Evolutionary conservation across 2,888 invertebrate species (phyloP), one percentile per base, ranked within the genome.

Genomic region (Stenodema calcarata): DNA sequence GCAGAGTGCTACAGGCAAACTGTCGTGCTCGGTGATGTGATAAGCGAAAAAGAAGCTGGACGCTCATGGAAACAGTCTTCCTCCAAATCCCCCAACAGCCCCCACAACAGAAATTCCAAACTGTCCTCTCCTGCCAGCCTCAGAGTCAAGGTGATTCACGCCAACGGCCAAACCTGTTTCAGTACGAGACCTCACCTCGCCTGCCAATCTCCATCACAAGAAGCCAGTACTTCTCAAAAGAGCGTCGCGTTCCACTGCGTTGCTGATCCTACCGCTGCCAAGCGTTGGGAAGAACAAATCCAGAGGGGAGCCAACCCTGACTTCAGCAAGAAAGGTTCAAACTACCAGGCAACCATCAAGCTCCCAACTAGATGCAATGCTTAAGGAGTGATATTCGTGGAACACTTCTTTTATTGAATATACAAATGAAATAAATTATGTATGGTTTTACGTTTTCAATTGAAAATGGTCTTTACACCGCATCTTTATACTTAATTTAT

Each of bases 121-220:
- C 88, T 87, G 23, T 82, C 18, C 0, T 28, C 35, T 73, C 69
- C 42, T 16, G n/a, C 23, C 81, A 76, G 30, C 44, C 84, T 84
- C 18, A 89, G 89, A 16, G 90, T 90, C 3, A 88, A 89, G 42
- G 87, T 90, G 89, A 91, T 92, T 73, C 92, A 93, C 89, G 89
- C 92, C 88, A 91, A 92, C 73, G 92, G 92, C 0, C 91, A 93
- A 89, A 92, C 93, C 87, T 95, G 95, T 91, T 94, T 95, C 90
- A 93, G 94, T 4, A 91, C 92, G 12, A 91, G 91, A 16, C 92
- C 93, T 0, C 89, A 94, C 35, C 92, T 93, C 0, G 90, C 92
- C 0, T 95, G 95, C 91, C 91, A 92, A 87, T 90, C 91, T 0
- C 91, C 91, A 14, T 94, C 94, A 91, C 90, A 90, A 47, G 90